Conservation (phyloP, 1,140 invertebrate genomes). For the Drosophila bipectinata region DNA sequence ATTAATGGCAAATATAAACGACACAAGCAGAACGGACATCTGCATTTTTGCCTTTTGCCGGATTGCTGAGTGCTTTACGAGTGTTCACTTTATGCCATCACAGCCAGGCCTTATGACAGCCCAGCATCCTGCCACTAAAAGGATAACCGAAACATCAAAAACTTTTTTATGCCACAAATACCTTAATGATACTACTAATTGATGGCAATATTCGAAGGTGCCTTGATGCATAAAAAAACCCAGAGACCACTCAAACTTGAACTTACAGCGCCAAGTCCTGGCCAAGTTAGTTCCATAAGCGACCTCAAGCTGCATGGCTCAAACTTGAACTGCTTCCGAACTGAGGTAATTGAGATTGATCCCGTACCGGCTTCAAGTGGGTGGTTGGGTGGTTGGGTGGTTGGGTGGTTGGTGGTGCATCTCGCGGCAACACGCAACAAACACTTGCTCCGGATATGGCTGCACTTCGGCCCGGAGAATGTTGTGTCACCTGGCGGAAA, state of each 20-base stretch:
- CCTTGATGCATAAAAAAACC: neutral
- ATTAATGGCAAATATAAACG: slow-evolving; percentile 48
- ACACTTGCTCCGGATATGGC: slow-evolving; percentile 4
- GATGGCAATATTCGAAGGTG: neutral
- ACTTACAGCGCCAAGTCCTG: slow-evolving; percentile 30
- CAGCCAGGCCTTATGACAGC: neutral
- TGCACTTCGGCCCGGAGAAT: slow-evolving; percentile 25
- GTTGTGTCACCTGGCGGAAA: slow-evolving; percentile 21
- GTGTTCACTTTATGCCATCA: neutral
- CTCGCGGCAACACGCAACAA: slow-evolving; percentile 40
- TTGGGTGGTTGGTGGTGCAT: slow-evolving; percentile 5
- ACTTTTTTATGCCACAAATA: neutral
- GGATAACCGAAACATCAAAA: neutral
- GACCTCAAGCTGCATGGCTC: slow-evolving; percentile 35
- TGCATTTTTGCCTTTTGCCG: slow-evolving; percentile 4
- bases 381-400: neutral
- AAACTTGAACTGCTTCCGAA: slow-evolving; percentile 33
- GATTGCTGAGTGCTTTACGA: slow-evolving; percentile 1
- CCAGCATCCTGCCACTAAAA: neutral
- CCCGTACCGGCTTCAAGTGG: slow-evolving; percentile 7
- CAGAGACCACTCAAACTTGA: slow-evolving; percentile 32
- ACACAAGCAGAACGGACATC: slow-evolving; percentile 12
- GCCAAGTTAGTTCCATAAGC: slow-evolving; percentile 41
- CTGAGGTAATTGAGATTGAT: slow-evolving; percentile 51
- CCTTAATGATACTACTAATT: neutral